A percentile compares a stretch with the other conserved stretches of the same genome.
phyloP scores from a whole-genome alignment of 2,113 vertebrate species.

The Macaca mulatta region DNA sequence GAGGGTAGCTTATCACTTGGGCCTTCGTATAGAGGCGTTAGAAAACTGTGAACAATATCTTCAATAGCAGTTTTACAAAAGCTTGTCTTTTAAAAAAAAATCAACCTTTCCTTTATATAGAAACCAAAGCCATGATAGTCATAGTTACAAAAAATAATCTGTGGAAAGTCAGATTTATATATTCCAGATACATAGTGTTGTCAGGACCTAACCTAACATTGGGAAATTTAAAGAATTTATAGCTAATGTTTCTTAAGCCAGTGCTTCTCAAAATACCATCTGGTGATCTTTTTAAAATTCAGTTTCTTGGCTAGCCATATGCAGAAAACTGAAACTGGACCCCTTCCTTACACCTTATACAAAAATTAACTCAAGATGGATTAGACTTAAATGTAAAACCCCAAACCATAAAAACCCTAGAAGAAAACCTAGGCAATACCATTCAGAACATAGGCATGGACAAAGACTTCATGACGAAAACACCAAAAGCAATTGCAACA shows the following conservation, averaged over 20 bases:
- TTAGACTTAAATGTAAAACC: no score
- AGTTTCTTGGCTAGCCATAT: no score
- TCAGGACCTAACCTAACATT: neutral
- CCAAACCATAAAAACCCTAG: no score
- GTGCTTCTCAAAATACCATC: neutral
- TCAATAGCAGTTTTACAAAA: constrained; percentile 7
- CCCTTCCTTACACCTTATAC: no score
- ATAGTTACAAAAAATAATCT: neutral
- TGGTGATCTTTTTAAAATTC: neutral
- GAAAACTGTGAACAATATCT: neutral
- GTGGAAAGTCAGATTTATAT: neutral
- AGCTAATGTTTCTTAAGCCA: neutral
- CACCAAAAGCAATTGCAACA: no score
- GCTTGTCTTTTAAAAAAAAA: neutral
- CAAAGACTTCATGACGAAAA: no score
- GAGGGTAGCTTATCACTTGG: neutral
- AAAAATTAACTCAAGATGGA: no score
- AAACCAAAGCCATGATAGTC: neutral
- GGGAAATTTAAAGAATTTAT: neutral
- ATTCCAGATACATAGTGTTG: neutral
- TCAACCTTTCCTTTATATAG: neutral
- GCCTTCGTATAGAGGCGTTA: neutral
- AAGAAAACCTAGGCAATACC: no score
- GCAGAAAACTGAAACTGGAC: no score
- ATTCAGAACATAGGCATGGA: no score